Conservation (phyloP, 2,797 vertebrate genomes). For the Myotis findleyi region DNA sequence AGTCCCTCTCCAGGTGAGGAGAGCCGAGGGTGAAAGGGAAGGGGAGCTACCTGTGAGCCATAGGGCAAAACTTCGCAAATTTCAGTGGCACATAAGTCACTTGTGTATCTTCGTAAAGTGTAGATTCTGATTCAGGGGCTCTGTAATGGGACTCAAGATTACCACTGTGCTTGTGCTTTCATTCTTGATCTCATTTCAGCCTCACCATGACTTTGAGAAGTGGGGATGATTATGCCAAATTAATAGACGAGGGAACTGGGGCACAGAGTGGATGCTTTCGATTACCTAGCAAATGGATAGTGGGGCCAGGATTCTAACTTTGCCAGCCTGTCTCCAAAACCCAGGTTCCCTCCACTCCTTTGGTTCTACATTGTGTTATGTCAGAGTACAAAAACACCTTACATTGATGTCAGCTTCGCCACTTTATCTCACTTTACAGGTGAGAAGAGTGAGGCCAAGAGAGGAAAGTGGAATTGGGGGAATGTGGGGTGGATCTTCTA, state of each 20-base stretch:
- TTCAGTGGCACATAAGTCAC: background rate
- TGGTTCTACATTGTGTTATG: background rate
- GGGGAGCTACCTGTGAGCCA: background rate
- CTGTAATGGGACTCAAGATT: background rate
- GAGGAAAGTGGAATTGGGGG: background rate
- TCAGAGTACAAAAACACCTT: background rate
- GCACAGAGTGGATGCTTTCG: background rate
- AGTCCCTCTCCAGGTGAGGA: slow-evolving; percentile 93
- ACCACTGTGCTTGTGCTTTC: background rate
- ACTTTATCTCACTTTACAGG: background rate
- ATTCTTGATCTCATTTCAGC: background rate
- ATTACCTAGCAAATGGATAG: background rate
- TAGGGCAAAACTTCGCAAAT: background rate
- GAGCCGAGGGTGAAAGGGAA: background rate
- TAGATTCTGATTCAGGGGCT: background rate
- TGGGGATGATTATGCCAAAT: background rate
- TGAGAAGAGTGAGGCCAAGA: background rate
- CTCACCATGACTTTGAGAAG: background rate
- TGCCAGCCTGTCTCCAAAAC: background rate
- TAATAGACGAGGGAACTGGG: background rate
- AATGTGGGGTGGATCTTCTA: background rate
- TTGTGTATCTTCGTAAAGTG: background rate
- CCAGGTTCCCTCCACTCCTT: background rate
- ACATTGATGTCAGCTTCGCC: background rate
- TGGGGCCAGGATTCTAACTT: background rate